These are phyloP conservation scores for Cisticola juncidis DNA, from an alignment of 2,113 vertebrate species.

Conservation along the genomic window DNA sequence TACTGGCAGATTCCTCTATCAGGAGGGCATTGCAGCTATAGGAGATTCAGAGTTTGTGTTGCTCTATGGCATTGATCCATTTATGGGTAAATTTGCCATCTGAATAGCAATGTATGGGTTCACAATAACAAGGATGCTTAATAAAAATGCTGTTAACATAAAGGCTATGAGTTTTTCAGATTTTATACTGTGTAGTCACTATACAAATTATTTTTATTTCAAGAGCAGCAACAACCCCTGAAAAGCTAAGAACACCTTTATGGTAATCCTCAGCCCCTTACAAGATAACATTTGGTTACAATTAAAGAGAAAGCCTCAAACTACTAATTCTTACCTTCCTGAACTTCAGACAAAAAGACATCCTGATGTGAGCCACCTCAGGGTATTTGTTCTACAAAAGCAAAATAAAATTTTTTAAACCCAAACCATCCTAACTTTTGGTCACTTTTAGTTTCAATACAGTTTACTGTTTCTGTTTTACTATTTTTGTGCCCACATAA, in stretches of 20 bases:
- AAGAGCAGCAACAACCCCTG: background rate
- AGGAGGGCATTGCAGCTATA: background rate
- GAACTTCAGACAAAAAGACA: background rate
- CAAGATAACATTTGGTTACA: slow-evolving; percentile 36
- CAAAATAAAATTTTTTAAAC: background rate
- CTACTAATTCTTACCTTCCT: background rate
- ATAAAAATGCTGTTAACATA: background rate
- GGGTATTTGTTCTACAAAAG: background rate
- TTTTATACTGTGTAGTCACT: background rate
- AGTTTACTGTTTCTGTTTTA: background rate
- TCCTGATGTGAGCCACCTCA: background rate
- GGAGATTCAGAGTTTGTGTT: background rate
- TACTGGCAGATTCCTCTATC: background rate
- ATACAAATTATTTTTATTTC: background rate
- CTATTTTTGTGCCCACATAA: background rate
- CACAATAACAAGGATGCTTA: fast-evolving
- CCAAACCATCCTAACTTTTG: background rate
- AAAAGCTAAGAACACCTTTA: background rate
- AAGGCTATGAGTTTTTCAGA: background rate
- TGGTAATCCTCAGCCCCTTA: background rate
- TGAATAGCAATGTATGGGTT: background rate
- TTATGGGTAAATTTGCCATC: background rate
- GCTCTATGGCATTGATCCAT: background rate
- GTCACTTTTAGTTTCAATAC: background rate
- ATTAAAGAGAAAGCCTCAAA: slow-evolving; percentile 1